Evolutionary conservation across 2,888 invertebrate species (phyloP).

Genomic region (Prosapia bicincta): DNA sequence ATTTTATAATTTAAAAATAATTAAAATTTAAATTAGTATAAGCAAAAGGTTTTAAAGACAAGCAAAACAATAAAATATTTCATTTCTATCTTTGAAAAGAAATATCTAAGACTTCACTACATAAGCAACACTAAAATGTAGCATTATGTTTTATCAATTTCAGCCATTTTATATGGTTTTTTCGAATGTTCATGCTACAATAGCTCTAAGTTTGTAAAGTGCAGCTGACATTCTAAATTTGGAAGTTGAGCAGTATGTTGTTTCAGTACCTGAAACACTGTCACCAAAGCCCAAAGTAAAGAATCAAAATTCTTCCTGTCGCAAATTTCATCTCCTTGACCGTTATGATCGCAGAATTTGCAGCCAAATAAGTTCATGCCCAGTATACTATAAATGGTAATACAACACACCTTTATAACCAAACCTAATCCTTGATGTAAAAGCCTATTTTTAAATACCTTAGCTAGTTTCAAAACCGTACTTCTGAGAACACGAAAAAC

Average conservation of each 20-base stretch:
- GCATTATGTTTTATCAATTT: neutral
- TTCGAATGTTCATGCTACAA: neutral
- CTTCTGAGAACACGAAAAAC: too few relatives aligned
- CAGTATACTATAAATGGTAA: slow-evolving; percentile 86
- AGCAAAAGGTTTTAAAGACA: neutral
- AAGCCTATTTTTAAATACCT: too few relatives aligned
- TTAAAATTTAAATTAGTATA: too few relatives aligned
- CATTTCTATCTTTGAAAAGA: too few relatives aligned
- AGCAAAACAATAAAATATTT: neutral
- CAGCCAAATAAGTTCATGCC: slow-evolving; percentile 99
- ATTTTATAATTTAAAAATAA: too few relatives aligned
- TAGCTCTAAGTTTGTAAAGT: neutral
- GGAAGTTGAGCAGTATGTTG: neutral
- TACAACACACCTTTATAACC: slow-evolving; percentile 26
- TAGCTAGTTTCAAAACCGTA: too few relatives aligned
- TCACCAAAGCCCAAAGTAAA: slow-evolving; percentile 97
- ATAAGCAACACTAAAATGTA: neutral
- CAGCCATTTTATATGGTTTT: neutral
- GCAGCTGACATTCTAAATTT: neutral
- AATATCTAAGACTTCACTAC: neutral
- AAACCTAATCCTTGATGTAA: neutral
- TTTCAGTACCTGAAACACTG: slow-evolving; percentile 92
- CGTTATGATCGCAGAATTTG: slow-evolving; percentile 88
- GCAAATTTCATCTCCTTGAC: slow-evolving; percentile 77
- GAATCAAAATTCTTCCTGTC: slow-evolving; percentile 99